Evolutionary conservation across 2,888 invertebrate species (phyloP), one percentile per base, ranked within the genome.

Genomic region (Catocala sponsa): DNA sequence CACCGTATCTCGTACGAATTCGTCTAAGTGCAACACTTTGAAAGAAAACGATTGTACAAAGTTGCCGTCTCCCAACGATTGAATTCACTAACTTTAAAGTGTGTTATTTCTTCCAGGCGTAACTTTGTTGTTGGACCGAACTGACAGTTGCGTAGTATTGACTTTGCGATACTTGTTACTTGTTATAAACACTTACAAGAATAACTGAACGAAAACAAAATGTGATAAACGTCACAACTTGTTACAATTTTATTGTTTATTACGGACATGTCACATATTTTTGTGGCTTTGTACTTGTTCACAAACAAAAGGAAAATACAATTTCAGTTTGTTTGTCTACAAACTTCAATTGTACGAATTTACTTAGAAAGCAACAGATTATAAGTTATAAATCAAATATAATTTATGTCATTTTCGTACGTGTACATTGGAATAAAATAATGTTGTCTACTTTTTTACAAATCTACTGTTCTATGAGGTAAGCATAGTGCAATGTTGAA

Each of bases 31-130:
- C 83, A 82, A 86, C 85, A 85, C 83, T 87, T 87, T 83, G 84
- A 88, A 90, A 91, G 89, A 88, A 90, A 91, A 91, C 90, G 90
- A 89, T 90, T 86, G 87, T 80, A 80, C 80, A 81, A 91, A 91
- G 85, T 91, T 90, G 78, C 82, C 85, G 86, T 89, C 88, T 89
- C 81, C 85, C 78, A 84, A 80, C 89, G 90, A 91, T 91, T 90
- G 91, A 90, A 89, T 90, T 91, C 88, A 76, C 86, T 82, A 91
- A 91, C 84, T 92, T 90, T 87, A 88, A 91, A 92, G 88, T 90
- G 88, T 90, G 91, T 91, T 92, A 91, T 87, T 89, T 91, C 89
- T 90, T 91, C 81, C 79, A 80, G 79, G 74, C 78, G 77, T 80
- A 88, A 90, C 86, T 90, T 89, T 86, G 86, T 86, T 84, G 86